Conservation (phyloP, 2,888 invertebrate species). For the Mongoloraphidia duomilia region DNA sequence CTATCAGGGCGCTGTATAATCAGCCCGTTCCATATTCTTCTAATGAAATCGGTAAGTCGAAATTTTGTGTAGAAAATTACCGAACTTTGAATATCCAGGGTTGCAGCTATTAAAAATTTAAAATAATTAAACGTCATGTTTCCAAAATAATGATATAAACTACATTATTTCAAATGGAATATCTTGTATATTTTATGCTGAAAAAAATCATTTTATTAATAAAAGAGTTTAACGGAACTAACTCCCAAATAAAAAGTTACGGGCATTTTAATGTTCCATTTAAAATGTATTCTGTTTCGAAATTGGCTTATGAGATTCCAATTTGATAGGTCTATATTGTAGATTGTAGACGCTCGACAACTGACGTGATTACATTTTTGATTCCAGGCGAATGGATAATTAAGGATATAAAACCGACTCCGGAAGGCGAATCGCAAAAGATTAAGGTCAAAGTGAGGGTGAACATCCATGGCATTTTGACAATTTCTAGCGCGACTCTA, state of each 20-base stretch:
- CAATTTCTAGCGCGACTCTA: slow-evolving; percentile 72
- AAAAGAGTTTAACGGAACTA: too few relatives aligned
- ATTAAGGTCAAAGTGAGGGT: slow-evolving; percentile 92
- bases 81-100: not conserved
- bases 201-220: too few relatives aligned
- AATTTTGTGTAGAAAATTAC: not conserved
- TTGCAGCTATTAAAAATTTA: slow-evolving; percentile 1
- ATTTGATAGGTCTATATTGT: not conserved
- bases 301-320: not conserved
- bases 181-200: too few relatives aligned
- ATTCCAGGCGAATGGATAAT: slow-evolving; percentile 56
- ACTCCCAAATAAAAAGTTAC: not conserved
- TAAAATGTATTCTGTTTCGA: not conserved
- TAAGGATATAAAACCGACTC: slow-evolving; percentile 69
- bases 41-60: slow-evolving; percentile 55
- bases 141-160: too few relatives aligned
- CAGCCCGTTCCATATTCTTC: slow-evolving; percentile 62
- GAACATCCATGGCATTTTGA: slow-evolving; percentile 85
- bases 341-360: not conserved
- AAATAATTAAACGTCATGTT: not conserved
- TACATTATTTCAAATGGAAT: too few relatives aligned
- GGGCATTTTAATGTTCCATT: not conserved
- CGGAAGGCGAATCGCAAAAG: slow-evolving; percentile 85
- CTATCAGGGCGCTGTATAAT: slow-evolving; percentile 71
- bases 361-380: not conserved